Evolutionary conservation across 1,140 invertebrate species (phyloP).

Genomic region (Propsilocerus akamusi): DNA sequence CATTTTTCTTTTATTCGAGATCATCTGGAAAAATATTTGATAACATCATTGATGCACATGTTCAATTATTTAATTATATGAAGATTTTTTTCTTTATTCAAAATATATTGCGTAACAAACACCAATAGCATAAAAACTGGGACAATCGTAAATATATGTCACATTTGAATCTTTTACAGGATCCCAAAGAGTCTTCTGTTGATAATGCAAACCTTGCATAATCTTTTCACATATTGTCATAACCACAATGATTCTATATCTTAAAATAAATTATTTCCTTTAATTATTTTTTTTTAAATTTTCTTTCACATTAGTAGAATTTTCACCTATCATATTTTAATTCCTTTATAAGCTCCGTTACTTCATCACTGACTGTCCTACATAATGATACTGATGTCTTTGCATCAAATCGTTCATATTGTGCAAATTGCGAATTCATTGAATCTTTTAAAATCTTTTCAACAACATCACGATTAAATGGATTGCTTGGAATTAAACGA

Average conservation of each 20-base stretch:
- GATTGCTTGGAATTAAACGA: not conserved
- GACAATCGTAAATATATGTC: constrained; percentile 21
- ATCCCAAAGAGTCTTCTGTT: constrained; percentile 20
- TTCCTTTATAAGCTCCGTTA: constrained; percentile 16
- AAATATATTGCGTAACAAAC: constrained; percentile 21
- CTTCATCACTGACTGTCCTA: constrained; percentile 18
- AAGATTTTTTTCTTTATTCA: constrained; percentile 14
- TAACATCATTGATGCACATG: too few relatives aligned
- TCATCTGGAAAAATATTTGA: too few relatives aligned
- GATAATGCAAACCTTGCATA: constrained; percentile 19
- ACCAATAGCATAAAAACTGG: constrained; percentile 27
- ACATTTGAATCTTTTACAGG: constrained; percentile 19
- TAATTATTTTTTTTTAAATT: not conserved
- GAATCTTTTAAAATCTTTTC: not conserved
- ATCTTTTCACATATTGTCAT: constrained; percentile 18
- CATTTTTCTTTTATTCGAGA: too few relatives aligned
- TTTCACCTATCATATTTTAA: constrained; percentile 18
- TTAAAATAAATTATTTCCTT: too few relatives aligned
- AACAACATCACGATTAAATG: not conserved
- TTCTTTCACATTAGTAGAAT: not conserved
- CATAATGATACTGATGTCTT: not conserved
- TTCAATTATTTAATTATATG: too few relatives aligned
- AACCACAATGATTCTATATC: constrained; percentile 19
- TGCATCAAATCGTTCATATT: not conserved
- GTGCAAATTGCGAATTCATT: not conserved